Evolutionary conservation across 2,888 invertebrate genomes (phyloP), one percentile per base, ranked within the genome.

Genomic region (Rotaria socialis): DNA sequence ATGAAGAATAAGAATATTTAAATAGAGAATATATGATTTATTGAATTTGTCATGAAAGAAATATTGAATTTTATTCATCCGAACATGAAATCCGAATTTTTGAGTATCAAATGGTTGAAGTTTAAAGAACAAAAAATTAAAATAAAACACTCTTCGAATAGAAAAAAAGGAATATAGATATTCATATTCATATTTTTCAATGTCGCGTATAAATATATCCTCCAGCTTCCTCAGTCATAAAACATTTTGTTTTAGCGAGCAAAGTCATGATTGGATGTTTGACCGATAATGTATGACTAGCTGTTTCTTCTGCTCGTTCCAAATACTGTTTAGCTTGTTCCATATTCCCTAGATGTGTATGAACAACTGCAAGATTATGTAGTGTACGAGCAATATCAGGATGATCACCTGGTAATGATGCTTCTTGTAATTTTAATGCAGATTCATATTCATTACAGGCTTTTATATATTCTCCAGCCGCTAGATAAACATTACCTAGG

Each of bases 1-100:
- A 75, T 43, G 75, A 75, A 19, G 75, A 75, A 75, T 75, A 43
- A 43, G 43, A 75, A 75, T 43, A 43, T 75, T 14, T 75, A 41
- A 41, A 75, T 22, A 43, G 43, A 24, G 43, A 75, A 43, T 19
- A 75, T 10, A 41, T 24, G 7, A 43, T 75, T 43, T 75, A 75
- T 22, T 75, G 14, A 60, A 27, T n/a, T 60, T 27, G 14, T 27
- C 27, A 27, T 27, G 6, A 1, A 60, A 14, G 35, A 27, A 11
- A 14, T 1, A 8, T 11, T 3, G n/a, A 27, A 11, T 60, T 60
- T 60, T 60, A 60, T 60, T 60, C 8, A 14, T 14, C 27, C 19
- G 0, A 52, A 52, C 2, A 11, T 52, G 11, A 52, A 14, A 52
- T 11, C 14, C 14, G 11, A 11, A 11, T 3, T 52, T 2, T 11